These are phyloP conservation scores for Rachycentron canadum DNA, from an alignment of 2,797 vertebrate species.

Conservation along the genomic window DNA sequence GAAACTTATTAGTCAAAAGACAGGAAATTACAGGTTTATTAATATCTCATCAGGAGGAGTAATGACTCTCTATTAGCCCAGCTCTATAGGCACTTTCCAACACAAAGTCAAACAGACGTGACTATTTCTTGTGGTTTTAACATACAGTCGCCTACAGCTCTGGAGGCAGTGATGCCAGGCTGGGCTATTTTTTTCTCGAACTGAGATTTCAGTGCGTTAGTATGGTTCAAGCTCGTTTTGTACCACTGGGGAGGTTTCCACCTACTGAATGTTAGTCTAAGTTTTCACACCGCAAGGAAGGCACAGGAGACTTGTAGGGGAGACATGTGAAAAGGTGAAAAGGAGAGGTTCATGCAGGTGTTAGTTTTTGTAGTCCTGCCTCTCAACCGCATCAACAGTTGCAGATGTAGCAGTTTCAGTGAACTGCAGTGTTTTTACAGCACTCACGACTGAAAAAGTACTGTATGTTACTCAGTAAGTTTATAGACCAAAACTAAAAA, in stretches of 20 bases:
- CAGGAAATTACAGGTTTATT: not conserved
- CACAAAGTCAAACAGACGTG: not conserved
- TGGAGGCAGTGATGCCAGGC: not conserved
- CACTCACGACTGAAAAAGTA: not conserved
- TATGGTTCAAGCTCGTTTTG: not conserved
- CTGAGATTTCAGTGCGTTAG: not conserved
- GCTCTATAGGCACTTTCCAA: not conserved
- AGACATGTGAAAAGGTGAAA: not conserved
- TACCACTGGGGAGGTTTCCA: not conserved
- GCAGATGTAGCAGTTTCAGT: too few relatives aligned
- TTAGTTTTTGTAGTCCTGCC: too few relatives aligned
- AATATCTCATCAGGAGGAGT: not conserved
- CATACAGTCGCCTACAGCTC: not conserved
- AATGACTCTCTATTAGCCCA: not conserved
- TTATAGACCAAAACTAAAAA: not conserved
- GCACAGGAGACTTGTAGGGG: too few relatives aligned
- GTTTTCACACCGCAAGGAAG: not conserved
- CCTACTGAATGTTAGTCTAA: not conserved
- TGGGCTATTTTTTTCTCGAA: not conserved
- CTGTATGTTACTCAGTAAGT: not conserved
- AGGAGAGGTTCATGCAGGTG: not conserved
- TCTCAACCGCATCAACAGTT: too few relatives aligned
- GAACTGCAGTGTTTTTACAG: not conserved
- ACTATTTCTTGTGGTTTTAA: slow-evolving; percentile 1
- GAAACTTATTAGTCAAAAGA: not conserved